phyloP scores from a whole-genome alignment of 2,797 vertebrate species.

The Varecia variegata region DNA sequence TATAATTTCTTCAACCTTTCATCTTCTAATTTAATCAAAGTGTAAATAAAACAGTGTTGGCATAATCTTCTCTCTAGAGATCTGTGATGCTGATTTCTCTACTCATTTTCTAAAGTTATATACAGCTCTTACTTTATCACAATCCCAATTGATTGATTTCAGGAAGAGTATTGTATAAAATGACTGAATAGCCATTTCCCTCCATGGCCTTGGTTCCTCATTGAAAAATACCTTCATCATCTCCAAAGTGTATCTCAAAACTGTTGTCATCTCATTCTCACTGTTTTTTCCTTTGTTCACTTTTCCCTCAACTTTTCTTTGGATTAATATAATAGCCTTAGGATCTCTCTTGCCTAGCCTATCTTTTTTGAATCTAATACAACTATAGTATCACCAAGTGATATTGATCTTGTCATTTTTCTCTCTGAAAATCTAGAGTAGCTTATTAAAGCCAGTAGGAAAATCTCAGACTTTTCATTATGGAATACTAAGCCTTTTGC shows the following conservation, averaged over 20 bases:
- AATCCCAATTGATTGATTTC: neutral
- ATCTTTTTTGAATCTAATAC: neutral
- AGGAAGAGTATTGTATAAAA: neutral
- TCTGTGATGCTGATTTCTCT: neutral
- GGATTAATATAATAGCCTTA: neutral
- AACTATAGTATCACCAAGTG: neutral
- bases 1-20: neutral
- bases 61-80: neutral
- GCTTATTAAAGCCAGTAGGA: neutral
- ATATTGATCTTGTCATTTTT: neutral
- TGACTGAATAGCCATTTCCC: neutral
- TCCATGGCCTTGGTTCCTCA: neutral
- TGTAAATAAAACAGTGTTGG: neutral
- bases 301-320: neutral
- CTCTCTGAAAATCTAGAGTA: neutral
- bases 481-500: neutral
- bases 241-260: neutral
- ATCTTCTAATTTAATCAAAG: slow-evolving; percentile 18
- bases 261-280: neutral
- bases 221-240: neutral
- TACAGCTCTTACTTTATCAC: neutral
- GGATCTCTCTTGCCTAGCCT: neutral
- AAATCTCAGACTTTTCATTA: neutral
- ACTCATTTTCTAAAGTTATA: neutral
- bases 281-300: neutral